phyloP scores from a whole-genome alignment of 2,113 vertebrate species.

The Oostethus manadensis region DNA sequence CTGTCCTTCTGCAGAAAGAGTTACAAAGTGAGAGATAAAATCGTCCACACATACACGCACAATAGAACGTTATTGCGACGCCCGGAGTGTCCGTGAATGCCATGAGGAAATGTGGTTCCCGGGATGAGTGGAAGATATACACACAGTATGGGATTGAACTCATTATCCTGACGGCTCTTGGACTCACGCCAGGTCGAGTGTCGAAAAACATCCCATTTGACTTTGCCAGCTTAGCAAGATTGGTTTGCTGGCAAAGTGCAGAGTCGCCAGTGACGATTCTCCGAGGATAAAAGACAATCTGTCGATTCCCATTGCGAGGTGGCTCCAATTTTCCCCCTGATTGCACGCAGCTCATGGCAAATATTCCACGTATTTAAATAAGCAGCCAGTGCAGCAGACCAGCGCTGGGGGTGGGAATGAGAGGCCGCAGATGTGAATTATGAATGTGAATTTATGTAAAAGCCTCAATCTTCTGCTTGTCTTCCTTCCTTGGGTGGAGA shows the following conservation, averaged over 20 bases:
- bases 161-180: constrained; percentile 20
- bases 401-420: constrained; percentile 19
- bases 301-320: constrained; percentile 51
- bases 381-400: constrained; percentile 17
- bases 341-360: constrained; percentile 63
- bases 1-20: too few species aligned
- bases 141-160: too few species aligned
- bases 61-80: too few species aligned
- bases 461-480: constrained; percentile 33
- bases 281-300: constrained; percentile 60
- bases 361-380: constrained; percentile 60
- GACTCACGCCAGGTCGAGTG: background rate
- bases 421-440: constrained; percentile 39
- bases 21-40: too few species aligned
- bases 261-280: constrained; percentile 65
- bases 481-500: constrained; percentile 40
- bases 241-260: constrained; percentile 44
- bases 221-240: constrained; percentile 40
- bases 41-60: too few species aligned
- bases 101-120: too few species aligned
- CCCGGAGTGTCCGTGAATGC: too few species aligned
- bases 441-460: constrained; percentile 36
- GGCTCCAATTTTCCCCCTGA: constrained; percentile 68
- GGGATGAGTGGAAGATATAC: too few species aligned
- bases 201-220: constrained; percentile 24